Evolutionary conservation across 2,113 vertebrate genomes (phyloP), one percentile per base, ranked within the genome.

Genomic region (Poecile atricapillus): DNA sequence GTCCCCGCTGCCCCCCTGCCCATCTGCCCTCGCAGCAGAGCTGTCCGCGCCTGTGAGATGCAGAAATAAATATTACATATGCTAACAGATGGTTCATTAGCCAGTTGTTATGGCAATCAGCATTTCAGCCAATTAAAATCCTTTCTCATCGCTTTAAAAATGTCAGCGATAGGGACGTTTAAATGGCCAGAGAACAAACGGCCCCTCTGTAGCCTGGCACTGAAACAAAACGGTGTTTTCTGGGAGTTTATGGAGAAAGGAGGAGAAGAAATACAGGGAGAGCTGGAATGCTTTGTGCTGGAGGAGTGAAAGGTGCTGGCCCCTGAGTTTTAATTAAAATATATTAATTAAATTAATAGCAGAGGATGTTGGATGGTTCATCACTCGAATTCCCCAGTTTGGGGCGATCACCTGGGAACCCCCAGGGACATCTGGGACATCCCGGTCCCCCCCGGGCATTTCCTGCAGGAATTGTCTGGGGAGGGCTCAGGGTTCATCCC

Each of bases 41-140:
- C 39, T 39, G 39, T 39, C 39, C 39, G 39, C 39, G 39, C 39
- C 8, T 39, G 39, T 39, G 27, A 79, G 89, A 91, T 63, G 95
- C 95, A 95, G 93, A 97, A 97, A 97, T 97, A 98, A 98, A 98
- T 98, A 97, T 97, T 97, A 92, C 96, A 97, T 96, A 94, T 96
- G 94, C 94, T 90, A 96, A 96, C 95, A 97, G 97, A 96, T 91
- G 97, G 97, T 95, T 97, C 97, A 97, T 98, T 97, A 97, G 90
- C 95, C 96, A 97, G 95, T 98, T 98, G 97, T 98, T 97, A 97
- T 92, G 94, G 96, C 95, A 96, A 98, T 97, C 97, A 97, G 95
- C 94, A 69, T 97, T 94, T 86, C 93, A 95, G 95, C 97, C 97
- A 97, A 97, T 97, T 97, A 97, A 96, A 97, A 90, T 41, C 84